phyloP scores from a whole-genome alignment of 2,113 vertebrate species.

The Chrysemys picta region DNA sequence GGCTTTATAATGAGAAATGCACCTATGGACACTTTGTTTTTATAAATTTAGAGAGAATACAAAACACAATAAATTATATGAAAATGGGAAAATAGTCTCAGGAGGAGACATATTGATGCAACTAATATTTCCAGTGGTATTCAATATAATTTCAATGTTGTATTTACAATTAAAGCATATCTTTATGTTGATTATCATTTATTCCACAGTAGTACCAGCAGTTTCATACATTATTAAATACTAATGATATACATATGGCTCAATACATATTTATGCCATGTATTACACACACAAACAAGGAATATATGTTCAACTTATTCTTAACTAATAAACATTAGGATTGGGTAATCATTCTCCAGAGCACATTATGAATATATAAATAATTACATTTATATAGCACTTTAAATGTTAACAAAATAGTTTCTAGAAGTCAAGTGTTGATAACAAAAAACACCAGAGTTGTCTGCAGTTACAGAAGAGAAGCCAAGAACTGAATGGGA shows the following conservation, averaged over 20 bases:
- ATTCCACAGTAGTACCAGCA: background rate
- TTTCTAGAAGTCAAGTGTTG: accelerated
- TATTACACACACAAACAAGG: background rate
- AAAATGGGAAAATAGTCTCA: background rate
- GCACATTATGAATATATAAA: background rate
- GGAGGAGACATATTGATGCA: background rate
- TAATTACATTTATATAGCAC: background rate
- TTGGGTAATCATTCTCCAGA: background rate
- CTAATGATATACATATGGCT: background rate
- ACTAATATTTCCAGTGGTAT: background rate
- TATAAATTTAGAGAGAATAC: background rate
- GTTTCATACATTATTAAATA: background rate
- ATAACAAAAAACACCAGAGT: background rate
- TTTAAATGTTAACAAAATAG: background rate
- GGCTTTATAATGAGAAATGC: background rate
- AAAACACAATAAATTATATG: background rate
- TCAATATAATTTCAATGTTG: background rate
- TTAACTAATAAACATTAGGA: background rate
- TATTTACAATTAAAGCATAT: background rate
- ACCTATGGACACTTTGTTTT: background rate
- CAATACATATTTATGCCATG: background rate
- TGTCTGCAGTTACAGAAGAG: background rate
- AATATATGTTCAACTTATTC: background rate
- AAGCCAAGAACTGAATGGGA: background rate
- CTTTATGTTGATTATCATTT: background rate